Conservation (phyloP, 2,113 vertebrate species). For the Neotragus moschatus region DNA sequence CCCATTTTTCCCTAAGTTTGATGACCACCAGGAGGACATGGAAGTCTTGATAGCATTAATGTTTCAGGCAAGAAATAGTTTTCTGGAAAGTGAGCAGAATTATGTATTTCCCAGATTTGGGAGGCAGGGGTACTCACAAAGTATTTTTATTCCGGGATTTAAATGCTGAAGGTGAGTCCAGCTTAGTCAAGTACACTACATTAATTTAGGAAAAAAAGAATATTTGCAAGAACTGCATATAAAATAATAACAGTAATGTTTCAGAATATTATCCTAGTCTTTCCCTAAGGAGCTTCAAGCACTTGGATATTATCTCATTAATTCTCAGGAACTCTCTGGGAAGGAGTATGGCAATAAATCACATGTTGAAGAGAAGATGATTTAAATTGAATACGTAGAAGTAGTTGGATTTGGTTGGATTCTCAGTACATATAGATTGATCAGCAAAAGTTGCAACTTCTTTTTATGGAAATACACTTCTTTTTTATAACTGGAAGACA, state of each 20-base stretch:
- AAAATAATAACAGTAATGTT: slow-evolving; percentile 38
- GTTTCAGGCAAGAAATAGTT: not conserved
- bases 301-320: slow-evolving; percentile 50
- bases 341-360: slow-evolving; percentile 39
- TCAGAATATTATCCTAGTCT: not conserved
- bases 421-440: not conserved
- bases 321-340: slow-evolving; percentile 33
- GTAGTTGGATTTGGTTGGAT: not conserved
- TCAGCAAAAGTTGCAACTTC: not conserved
- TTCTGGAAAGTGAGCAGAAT: not conserved
- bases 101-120: not conserved
- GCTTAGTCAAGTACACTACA: not conserved
- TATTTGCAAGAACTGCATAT: not conserved
- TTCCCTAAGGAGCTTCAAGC: slow-evolving; percentile 28
- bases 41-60: not conserved
- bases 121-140: not conserved
- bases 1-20: not conserved
- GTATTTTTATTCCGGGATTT: not conserved
- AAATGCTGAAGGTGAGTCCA: not conserved
- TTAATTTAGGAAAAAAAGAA: not conserved
- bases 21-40: not conserved
- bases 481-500: not conserved
- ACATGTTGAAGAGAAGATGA: slow-evolving; percentile 15
- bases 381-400: slow-evolving; percentile 3
- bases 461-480: not conserved